Evolutionary conservation across 2,113 vertebrate genomes (phyloP), one percentile per base, ranked within the genome.

Genomic region (Salminus brasiliensis): DNA sequence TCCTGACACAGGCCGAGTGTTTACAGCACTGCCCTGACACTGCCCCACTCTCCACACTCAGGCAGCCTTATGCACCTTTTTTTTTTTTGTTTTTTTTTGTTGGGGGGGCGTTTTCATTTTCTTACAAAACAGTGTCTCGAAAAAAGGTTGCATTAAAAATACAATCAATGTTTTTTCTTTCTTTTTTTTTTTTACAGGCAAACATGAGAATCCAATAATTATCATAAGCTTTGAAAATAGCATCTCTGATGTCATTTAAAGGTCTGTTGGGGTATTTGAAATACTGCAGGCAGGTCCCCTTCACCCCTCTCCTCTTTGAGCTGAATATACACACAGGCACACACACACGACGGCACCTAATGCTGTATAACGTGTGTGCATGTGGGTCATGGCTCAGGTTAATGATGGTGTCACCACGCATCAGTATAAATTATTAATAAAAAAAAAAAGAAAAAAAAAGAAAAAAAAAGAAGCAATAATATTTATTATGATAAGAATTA

Each of bases 111-210:
- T 89, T 91, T 90, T 78, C 0, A 52, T 90, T 90, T 89, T 89
- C 39, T 86, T 92, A 90, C 25, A 91, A 92, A 88, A 92, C 18
- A 89, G 84, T 89, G 83, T 83, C 86, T 92, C 85, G 88, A 90
- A 93, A 77, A 93, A 93, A 90, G 72, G 80, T 88, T 90, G 88
- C 89, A 90, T 89, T 93, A 92, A 92, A 94, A 94, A 93, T 93
- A 93, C 92, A 91, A 90, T 90, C 88, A 85, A 76, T 59, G 83
- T 88, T 67, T 80, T 78, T 84, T 81, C 75, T 82, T 82, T 67
- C 84, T 81, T 77, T 84, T 73, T 83, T 84, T 67, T 67, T 85
- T 88, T 85, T 70, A 90, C 91, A 93, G 87, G 91, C 92, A 91
- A 91, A 91, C 74, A 84, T 88, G 89, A 91, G 83, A 89, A 85